Base-by-base conservation (phyloP, 2,113 vertebrate species). In the Psephotus haematonotus region DNA sequence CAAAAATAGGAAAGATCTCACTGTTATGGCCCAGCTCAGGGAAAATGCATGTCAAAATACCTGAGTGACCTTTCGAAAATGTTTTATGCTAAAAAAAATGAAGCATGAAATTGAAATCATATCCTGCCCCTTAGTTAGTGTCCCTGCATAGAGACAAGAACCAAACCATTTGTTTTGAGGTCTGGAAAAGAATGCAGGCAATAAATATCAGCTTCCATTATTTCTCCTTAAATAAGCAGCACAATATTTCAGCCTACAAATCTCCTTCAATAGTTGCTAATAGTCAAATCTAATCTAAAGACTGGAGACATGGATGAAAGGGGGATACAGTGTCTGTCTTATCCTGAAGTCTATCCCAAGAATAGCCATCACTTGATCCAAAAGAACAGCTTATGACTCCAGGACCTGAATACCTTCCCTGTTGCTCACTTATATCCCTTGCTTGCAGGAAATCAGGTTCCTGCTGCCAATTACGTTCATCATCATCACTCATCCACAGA, bases 401-500 rank as follows among this genome's bases (percentile, higher is more conserved):
- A 87, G 71, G 62, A 86, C 76, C 57, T 69, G 65, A 82, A 90
- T 88, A 65, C 27, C 14, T 84, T 96, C 74, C 57, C 65, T 92
- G 52, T 94, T 76, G 86, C 84, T 87, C 65, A 57, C 57, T 95
- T 89, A 62, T 16, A 88, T 75, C 72, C 64, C 52, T 63, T 92
- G 39, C 68, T 92, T 93, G 82, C 64, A 95, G 72, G 60, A 94
- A 94, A 88, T 93, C 82, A 89, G 22, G 49, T 84, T 94, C 41
- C 69, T 33, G 24, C 41, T 96, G 80, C 72, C 93, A 69, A 3
- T 92, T 81, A 76, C 5, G 17, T 79, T 90, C 77, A 59, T 95
- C 65, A 82, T 85, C 91, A 93, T 93, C 86, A 79, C 74, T 96
- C 77, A 93, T 71, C 62, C 77, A 74, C 18, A 53, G 62, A 47